These are phyloP conservation scores for Cheumatopsyche charites DNA, from an alignment of 1,140 invertebrate genomes.

Conservation along the genomic window DNA sequence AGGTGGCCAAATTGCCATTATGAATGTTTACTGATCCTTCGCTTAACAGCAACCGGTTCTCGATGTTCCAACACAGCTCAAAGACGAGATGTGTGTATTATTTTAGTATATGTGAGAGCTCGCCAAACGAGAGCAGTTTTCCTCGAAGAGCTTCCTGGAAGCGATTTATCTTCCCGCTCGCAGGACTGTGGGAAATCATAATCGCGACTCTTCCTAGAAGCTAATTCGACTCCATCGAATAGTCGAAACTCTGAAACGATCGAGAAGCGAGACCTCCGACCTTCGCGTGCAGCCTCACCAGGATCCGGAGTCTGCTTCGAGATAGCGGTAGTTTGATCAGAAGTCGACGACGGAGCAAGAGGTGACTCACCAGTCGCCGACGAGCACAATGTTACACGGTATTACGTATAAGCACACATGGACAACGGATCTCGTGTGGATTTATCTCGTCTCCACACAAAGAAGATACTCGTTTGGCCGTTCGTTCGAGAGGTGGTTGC, in stretches of 20 bases:
- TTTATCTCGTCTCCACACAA: too few relatives aligned
- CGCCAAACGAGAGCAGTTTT: conserved; percentile 2
- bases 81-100: too few relatives aligned
- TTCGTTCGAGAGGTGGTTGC: background rate
- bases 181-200: background rate
- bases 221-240: too few relatives aligned
- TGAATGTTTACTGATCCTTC: background rate
- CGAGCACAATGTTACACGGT: background rate
- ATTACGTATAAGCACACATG: background rate
- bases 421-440: background rate
- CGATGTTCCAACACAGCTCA: too few relatives aligned
- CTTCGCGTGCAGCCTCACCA: too few relatives aligned
- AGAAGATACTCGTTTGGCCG: too few relatives aligned
- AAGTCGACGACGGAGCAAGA: background rate
- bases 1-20: conserved; percentile 10
- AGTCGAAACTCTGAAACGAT: too few relatives aligned
- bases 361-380: conserved; percentile 4
- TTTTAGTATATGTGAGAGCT: background rate
- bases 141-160: background rate
- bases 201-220: too few relatives aligned
- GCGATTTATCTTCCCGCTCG: background rate
- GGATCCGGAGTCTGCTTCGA: too few relatives aligned
- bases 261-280: too few relatives aligned
- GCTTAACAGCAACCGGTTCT: conserved; percentile 2
- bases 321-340: too few relatives aligned